Conservation (phyloP, 2,888 invertebrate genomes). For the Clanis bilineata region DNA sequence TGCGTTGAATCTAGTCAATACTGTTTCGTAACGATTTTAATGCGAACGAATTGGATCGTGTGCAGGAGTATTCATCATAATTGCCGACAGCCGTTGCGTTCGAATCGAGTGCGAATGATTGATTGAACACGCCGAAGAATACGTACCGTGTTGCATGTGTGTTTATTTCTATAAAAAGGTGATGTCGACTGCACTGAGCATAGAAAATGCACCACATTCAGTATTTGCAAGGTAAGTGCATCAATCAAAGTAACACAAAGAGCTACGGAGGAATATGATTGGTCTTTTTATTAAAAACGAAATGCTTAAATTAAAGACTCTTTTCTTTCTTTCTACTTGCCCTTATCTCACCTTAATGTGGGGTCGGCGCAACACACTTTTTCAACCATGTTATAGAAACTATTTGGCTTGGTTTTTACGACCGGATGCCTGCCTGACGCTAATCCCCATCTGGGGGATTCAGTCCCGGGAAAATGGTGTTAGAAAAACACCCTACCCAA, state of each 20-base stretch:
- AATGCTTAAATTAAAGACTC: no score
- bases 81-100: conserved; percentile 54
- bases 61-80: conserved; percentile 55
- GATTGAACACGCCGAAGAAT: conserved; percentile 49
- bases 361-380: no score
- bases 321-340: no score
- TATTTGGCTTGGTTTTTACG: no score
- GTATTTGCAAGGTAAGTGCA: conserved; percentile 36
- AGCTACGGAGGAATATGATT: neutral
- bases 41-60: conserved; percentile 50
- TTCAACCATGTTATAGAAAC: no score
- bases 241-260: conserved; percentile 32
- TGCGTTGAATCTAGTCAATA: conserved; percentile 48
- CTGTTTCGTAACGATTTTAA: conserved; percentile 54
- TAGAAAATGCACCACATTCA: conserved; percentile 22
- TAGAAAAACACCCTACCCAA: no score
- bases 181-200: conserved; percentile 21
- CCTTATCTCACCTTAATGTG: no score
- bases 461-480: no score
- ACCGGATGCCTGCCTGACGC: no score
- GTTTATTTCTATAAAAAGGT: conserved; percentile 25
- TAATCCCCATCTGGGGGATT: no score
- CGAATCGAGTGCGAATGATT: conserved; percentile 47
- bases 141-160: conserved; percentile 37
- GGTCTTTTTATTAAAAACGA: neutral